Conservation (phyloP, 2,113 vertebrate species). For the Phoenicopterus ruber region DNA sequence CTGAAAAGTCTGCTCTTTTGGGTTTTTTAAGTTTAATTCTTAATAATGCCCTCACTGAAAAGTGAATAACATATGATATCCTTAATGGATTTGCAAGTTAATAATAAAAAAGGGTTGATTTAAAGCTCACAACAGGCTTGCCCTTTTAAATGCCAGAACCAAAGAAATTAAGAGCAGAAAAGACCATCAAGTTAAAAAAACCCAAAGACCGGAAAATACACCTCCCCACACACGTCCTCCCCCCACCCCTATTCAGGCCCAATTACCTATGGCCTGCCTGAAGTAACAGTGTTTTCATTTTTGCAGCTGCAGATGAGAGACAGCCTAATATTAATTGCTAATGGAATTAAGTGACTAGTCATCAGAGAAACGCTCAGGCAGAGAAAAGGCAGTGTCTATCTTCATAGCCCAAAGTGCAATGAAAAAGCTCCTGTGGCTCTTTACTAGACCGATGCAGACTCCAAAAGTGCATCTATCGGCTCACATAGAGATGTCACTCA, state of each 20-base stretch:
- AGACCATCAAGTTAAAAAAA: neutral
- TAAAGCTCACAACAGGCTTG: neutral
- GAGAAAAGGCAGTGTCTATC: neutral
- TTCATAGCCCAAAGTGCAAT: neutral
- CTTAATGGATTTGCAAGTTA: neutral
- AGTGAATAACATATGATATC: neutral
- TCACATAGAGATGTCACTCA: neutral
- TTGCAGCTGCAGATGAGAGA: neutral
- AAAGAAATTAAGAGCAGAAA: neutral
- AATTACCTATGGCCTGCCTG: neutral
- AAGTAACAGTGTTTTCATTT: neutral
- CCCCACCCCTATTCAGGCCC: neutral
- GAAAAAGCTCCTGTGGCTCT: neutral
- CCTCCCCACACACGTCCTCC: accelerated
- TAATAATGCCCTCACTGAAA: neutral
- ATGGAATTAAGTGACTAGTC: neutral
- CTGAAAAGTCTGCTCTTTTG: neutral
- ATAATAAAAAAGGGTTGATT: neutral
- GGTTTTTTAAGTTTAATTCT: neutral
- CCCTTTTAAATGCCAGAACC: neutral
- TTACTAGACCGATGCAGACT: neutral
- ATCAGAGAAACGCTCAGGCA: neutral
- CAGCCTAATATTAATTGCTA: neutral
- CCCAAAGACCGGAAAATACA: neutral
- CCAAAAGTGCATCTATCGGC: neutral